Percentiles rank a stretch among this genome's conserved stretches.
Evolutionary conservation across 2,113 vertebrate species (phyloP).

Genomic region (Dunckerocampus dactyliophorus): DNA sequence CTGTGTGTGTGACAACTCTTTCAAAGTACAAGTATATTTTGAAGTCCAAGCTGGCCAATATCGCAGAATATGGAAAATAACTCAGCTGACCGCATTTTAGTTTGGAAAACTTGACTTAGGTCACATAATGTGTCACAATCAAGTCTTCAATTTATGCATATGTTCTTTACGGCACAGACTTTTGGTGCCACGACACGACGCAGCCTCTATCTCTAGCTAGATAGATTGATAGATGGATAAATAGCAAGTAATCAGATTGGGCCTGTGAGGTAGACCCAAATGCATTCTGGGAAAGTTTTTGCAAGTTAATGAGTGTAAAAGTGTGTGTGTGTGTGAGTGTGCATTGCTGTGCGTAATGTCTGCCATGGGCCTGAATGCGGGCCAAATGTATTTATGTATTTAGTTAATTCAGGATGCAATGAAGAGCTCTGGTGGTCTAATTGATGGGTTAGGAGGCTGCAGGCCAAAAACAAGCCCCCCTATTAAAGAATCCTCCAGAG

Average conservation of each 20-base stretch:
- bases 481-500: slow-evolving; percentile 47
- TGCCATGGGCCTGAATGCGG: slow-evolving; percentile 16
- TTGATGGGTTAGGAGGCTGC: slow-evolving; percentile 44
- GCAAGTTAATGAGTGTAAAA: slow-evolving; percentile 36
- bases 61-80: not conserved
- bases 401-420: slow-evolving; percentile 65
- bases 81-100: too few species aligned
- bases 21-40: too few species aligned
- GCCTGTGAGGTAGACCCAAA: slow-evolving; percentile 19
- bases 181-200: too few species aligned
- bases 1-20: too few species aligned
- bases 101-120: not conserved
- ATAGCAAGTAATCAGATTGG: slow-evolving; percentile 60
- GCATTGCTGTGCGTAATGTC: slow-evolving; percentile 64
- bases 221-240: not conserved
- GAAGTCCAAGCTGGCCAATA: too few species aligned
- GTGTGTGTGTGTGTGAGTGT: too few species aligned
- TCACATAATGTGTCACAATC: too few species aligned
- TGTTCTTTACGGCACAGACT: too few species aligned
- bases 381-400: slow-evolving; percentile 68
- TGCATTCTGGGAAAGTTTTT: slow-evolving; percentile 43
- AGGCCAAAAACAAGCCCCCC: slow-evolving; percentile 46
- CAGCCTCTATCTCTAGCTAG: too few species aligned
- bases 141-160: too few species aligned
- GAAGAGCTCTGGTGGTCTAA: slow-evolving; percentile 63